These are phyloP conservation scores for Campoletis sonorensis DNA, from an alignment of 1,140 invertebrate species.

Conservation along the genomic window DNA sequence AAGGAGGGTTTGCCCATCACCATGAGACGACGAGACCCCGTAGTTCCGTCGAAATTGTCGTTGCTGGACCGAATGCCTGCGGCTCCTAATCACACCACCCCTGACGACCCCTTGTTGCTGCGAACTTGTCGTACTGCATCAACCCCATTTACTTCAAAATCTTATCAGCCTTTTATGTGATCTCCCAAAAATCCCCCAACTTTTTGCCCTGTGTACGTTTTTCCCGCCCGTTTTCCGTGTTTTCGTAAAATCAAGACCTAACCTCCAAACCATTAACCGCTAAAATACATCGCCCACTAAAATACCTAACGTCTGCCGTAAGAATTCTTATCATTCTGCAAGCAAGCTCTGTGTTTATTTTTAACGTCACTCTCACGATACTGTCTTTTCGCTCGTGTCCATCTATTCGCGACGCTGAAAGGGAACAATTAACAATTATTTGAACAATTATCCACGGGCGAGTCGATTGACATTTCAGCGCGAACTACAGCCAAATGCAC, in stretches of 20 bases:
- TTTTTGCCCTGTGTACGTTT: slow-evolving; percentile 46
- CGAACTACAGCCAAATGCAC: neutral
- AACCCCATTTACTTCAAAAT: slow-evolving; percentile 64
- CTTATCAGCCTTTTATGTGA: slow-evolving; percentile 21
- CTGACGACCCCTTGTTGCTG: slow-evolving; percentile 62
- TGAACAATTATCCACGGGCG: slow-evolving; percentile 20
- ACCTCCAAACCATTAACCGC: neutral
- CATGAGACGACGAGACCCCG: slow-evolving; percentile 69
- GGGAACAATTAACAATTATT: slow-evolving; percentile 27
- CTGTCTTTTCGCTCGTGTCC: slow-evolving; percentile 30
- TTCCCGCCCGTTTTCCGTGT: slow-evolving; percentile 36
- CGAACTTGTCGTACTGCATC: slow-evolving; percentile 67
- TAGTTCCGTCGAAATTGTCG: slow-evolving; percentile 72
- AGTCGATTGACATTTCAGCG: neutral
- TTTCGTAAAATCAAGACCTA: too few species aligned
- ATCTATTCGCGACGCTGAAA: slow-evolving; percentile 36
- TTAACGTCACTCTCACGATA: slow-evolving; percentile 18
- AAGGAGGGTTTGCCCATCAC: slow-evolving; percentile 72
- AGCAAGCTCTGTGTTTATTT: neutral
- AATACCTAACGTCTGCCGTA: slow-evolving; percentile 14
- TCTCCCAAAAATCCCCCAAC: slow-evolving; percentile 27
- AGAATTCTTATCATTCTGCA: slow-evolving; percentile 15
- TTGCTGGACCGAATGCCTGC: slow-evolving; percentile 68
- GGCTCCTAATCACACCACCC: slow-evolving; percentile 61
- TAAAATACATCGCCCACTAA: neutral